A percentile compares a stretch with the other conserved stretches of the same genome.
phyloP scores from a whole-genome alignment of 2,888 invertebrate genomes.

The Chamaedrilus cognettii region DNA sequence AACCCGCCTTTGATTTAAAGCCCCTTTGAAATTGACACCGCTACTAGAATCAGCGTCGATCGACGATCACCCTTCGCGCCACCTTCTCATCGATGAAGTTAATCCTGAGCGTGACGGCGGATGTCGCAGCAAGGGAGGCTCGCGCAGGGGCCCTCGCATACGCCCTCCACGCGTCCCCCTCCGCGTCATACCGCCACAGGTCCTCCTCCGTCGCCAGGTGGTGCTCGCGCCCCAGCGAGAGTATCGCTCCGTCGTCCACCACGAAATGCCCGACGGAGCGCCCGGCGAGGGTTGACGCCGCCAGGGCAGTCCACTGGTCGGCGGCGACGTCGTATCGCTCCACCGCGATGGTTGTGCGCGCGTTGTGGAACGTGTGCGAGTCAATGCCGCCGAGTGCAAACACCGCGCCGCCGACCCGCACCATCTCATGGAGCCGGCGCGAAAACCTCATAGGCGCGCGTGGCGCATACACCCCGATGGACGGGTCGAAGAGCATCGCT shows the following conservation, averaged over 20 bases:
- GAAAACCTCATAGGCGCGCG: conserved; percentile 54
- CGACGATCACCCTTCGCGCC: conserved; percentile 17
- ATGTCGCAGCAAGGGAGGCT: conserved; percentile 51
- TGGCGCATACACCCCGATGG: conserved; percentile 46
- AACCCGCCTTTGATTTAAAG: too few species aligned
- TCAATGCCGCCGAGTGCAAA: conserved; percentile 56
- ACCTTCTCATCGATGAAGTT: conserved; percentile 56
- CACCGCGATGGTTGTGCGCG: conserved; percentile 56
- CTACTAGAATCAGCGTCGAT: conserved; percentile 14
- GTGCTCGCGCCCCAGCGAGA: conserved; percentile 57
- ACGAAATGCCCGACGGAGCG: conserved; percentile 57
- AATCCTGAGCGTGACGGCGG: conserved; percentile 47
- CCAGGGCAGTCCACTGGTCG: conserved; percentile 56
- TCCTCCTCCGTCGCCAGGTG: conserved; percentile 57
- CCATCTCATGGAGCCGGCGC: conserved; percentile 56
- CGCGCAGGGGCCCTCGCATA: conserved; percentile 53
- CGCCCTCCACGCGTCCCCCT: conserved; percentile 49
- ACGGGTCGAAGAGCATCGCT: conserved; percentile 49
- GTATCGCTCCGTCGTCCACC: conserved; percentile 47
- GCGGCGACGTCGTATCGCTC: conserved; percentile 50
- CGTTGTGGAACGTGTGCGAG: conserved; percentile 46
- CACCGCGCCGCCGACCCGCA: conserved; percentile 43
- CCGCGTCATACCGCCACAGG: conserved; percentile 53
- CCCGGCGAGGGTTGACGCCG: conserved; percentile 53
- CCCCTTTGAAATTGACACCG: too few species aligned